phyloP scores from a whole-genome alignment of 2,113 vertebrate species.

The Triplophysa dalaica region DNA sequence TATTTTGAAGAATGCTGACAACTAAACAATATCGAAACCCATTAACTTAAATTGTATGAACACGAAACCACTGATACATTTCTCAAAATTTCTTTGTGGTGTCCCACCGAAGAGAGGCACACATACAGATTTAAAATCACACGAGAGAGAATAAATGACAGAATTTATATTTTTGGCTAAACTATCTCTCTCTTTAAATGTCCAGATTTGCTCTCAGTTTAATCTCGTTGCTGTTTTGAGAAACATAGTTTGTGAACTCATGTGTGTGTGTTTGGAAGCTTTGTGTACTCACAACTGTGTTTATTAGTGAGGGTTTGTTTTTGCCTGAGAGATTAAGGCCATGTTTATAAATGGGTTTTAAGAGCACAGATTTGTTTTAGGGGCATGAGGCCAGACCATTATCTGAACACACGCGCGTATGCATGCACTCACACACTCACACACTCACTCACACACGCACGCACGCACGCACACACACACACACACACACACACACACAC shows the following conservation, averaged over 20 bases:
- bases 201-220: background rate
- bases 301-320: conserved; percentile 12
- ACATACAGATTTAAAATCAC: no score
- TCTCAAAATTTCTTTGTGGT: no score
- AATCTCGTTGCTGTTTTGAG: background rate
- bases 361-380: conserved; percentile 13
- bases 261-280: background rate
- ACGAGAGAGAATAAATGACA: no score
- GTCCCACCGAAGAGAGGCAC: no score
- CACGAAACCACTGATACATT: no score
- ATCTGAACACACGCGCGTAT: background rate
- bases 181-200: no score
- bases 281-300: background rate
- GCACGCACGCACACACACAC: conserved; percentile 25
- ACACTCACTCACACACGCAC: no score
- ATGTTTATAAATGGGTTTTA: conserved; percentile 31
- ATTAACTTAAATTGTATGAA: no score
- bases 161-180: no score
- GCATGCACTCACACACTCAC: conserved; percentile 5
- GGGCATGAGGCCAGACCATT: conserved; percentile 17
- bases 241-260: background rate
- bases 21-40: no score
- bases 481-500: conserved; percentile 31
- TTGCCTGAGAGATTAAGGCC: conserved; percentile 36
- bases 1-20: no score